phyloP scores from a whole-genome alignment of 23 tunicate genomes.

The Halocynthia roretzi region DNA sequence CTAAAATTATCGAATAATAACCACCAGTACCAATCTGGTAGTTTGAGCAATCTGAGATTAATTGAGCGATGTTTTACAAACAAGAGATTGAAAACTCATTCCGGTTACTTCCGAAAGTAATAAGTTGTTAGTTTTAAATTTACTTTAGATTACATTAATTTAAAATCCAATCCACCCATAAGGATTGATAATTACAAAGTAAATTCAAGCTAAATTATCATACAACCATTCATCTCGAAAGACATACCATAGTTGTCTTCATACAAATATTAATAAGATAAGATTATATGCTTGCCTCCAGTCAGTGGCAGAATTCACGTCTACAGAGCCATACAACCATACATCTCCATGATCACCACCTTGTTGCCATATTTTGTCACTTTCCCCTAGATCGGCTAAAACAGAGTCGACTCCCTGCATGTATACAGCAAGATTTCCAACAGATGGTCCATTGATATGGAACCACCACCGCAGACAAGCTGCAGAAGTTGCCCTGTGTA shows the following conservation, averaged over 20 bases:
- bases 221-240: too few relatives aligned
- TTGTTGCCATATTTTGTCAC: slow-evolving; percentile 38
- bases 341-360: slow-evolving; percentile 49
- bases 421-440: slow-evolving; percentile 58
- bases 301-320: slow-evolving; percentile 38
- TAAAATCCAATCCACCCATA: too few relatives aligned
- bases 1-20: neutral
- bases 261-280: neutral
- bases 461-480: slow-evolving; percentile 80
- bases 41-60: too few relatives aligned
- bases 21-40: neutral
- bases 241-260: too few relatives aligned
- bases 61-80: too few relatives aligned
- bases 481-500: slow-evolving; percentile 54
- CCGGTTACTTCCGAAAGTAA: too few relatives aligned
- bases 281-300: slow-evolving; percentile 53
- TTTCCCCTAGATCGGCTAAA: neutral
- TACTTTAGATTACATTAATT: too few relatives aligned
- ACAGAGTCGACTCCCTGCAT: slow-evolving; percentile 30
- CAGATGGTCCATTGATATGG: slow-evolving; percentile 63
- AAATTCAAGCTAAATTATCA: too few relatives aligned
- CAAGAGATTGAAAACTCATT: too few relatives aligned
- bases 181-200: too few relatives aligned
- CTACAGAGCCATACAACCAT: slow-evolving; percentile 58
- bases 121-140: too few relatives aligned